Percentiles rank a stretch among this genome's conserved stretches.
Conservation (phyloP, 2,888 invertebrate species). For the Copidosoma aretas region DNA sequence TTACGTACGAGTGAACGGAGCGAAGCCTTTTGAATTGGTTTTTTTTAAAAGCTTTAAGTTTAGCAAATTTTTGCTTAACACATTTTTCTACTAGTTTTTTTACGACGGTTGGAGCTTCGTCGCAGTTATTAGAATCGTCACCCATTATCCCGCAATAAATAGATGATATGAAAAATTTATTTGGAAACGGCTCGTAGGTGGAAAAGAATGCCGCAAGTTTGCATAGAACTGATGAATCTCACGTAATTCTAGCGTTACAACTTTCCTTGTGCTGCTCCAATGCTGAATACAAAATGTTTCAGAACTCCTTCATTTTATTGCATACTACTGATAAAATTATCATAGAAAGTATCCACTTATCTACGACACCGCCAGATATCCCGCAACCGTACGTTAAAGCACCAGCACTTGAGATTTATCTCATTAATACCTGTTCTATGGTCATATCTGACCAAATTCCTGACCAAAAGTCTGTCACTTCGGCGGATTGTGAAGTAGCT, state of each 20-base stretch:
- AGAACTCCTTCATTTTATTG: slow-evolving; percentile 39
- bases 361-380: slow-evolving; percentile 42
- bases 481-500: slow-evolving; percentile 49
- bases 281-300: slow-evolving; percentile 3
- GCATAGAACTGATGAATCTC: slow-evolving; percentile 47
- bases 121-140: slow-evolving; percentile 43
- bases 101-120: slow-evolving; percentile 51
- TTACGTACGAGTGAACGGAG: slow-evolving; percentile 31
- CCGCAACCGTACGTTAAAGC: slow-evolving; percentile 48
- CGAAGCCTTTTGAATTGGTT: slow-evolving; percentile 2
- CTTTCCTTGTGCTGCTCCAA: slow-evolving; percentile 58
- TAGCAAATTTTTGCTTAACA: background rate
- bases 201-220: slow-evolving; percentile 54
- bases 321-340: slow-evolving; percentile 35
- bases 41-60: background rate
- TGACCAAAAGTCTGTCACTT: slow-evolving; percentile 46
- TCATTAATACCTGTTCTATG: slow-evolving; percentile 50
- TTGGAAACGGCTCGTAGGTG: slow-evolving; percentile 52
- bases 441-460: slow-evolving; percentile 41
- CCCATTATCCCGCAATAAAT: slow-evolving; percentile 44
- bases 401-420: slow-evolving; percentile 47
- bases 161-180: slow-evolving; percentile 41
- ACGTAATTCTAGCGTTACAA: slow-evolving; percentile 54
- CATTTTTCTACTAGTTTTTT: background rate
- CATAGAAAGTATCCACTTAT: slow-evolving; percentile 12